These are phyloP conservation scores for Euwallacea similis DNA, from an alignment of 1,140 invertebrate species.

Conservation along the genomic window DNA sequence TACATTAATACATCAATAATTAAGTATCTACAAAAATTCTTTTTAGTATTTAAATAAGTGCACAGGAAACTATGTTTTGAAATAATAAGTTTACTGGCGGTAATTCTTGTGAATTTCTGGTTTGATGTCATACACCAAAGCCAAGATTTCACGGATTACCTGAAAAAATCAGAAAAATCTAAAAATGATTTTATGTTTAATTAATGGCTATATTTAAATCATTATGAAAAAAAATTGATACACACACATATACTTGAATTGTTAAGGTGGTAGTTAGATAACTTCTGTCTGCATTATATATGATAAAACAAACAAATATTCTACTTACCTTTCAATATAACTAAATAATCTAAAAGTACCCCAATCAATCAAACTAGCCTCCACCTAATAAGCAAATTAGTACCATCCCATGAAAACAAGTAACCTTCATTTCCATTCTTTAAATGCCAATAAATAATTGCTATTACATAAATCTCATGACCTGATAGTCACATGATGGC, in stretches of 20 bases:
- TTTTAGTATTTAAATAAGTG: constrained; percentile 32
- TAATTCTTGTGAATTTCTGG: constrained; percentile 88
- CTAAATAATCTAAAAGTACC: no score
- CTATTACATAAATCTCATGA: constrained; percentile 9
- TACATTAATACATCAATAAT: constrained; percentile 35
- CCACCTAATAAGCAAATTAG: background rate
- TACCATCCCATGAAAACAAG: background rate
- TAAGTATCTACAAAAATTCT: constrained; percentile 38
- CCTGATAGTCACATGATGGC: constrained; percentile 19
- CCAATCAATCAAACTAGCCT: background rate
- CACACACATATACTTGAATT: no score
- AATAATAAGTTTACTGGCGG: constrained; percentile 52
- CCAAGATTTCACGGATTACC: constrained; percentile 81
- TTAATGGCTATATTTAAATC: no score
- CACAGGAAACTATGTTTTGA: constrained; percentile 7
- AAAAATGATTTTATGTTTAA: background rate
- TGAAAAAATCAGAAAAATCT: constrained; percentile 52
- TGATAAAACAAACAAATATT: no score
- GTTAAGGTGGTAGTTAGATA: no score
- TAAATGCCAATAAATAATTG: background rate
- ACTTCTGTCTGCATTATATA: no score
- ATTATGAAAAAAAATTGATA: no score
- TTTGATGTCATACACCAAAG: constrained; percentile 85
- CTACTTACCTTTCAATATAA: no score
- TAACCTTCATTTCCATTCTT: background rate